phyloP scores from a whole-genome alignment of 2,113 vertebrate species.

The Rhinogobius similis region DNA sequence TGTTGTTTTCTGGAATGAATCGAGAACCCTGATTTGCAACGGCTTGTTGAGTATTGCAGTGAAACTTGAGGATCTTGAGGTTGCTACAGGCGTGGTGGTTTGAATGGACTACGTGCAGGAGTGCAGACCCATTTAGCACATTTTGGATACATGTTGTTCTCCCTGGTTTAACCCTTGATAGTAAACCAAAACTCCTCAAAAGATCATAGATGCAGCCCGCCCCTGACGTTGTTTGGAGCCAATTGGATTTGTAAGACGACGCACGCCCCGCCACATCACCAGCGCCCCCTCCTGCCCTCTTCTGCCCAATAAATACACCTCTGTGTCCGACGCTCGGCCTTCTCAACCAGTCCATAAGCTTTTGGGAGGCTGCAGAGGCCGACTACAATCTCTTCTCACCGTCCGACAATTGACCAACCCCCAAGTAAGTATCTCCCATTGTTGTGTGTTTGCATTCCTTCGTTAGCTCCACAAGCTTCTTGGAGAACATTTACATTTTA shows the following conservation, averaged over 20 bases:
- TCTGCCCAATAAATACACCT: conserved; percentile 58
- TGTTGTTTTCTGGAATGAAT: background rate
- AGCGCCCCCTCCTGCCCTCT: conserved; percentile 30
- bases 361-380: background rate
- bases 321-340: conserved; percentile 7
- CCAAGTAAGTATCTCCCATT: conserved; percentile 48
- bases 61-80: background rate
- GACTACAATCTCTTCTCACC: conserved; percentile 5
- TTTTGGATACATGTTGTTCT: conserved; percentile 22
- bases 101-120: background rate
- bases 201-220: conserved; percentile 22
- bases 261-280: conserved; percentile 67
- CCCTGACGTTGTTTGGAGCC: conserved; percentile 41
- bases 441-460: background rate
- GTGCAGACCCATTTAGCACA: background rate
- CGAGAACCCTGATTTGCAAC: conserved; percentile 48
- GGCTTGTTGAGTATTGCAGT: conserved; percentile 6
- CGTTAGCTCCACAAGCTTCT: background rate
- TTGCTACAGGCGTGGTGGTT: background rate
- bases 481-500: background rate
- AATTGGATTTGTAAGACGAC: conserved; percentile 47
- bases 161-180: background rate
- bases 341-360: conserved; percentile 14
- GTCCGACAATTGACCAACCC: conserved; percentile 22
- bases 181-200: conserved; percentile 42